phyloP scores from a whole-genome alignment of 2,113 vertebrate species.

The Eudyptes chrysolophus region DNA sequence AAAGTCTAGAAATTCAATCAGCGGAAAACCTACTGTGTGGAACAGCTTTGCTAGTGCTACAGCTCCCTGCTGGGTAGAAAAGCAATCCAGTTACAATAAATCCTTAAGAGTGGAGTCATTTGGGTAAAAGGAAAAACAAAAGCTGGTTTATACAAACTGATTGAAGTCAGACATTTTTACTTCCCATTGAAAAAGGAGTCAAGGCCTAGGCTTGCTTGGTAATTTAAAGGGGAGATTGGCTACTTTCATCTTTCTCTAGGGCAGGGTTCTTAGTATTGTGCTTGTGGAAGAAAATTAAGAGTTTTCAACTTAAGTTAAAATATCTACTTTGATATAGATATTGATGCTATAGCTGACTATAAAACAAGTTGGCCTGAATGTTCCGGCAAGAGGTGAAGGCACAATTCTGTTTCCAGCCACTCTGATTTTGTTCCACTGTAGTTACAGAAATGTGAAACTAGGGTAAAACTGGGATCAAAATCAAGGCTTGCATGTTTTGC shows the following conservation, averaged over 20 bases:
- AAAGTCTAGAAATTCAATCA: slow-evolving; percentile 74
- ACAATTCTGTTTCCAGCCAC: neutral
- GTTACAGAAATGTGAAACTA: slow-evolving; percentile 15
- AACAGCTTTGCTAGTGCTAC: slow-evolving; percentile 69
- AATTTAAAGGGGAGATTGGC: slow-evolving; percentile 63
- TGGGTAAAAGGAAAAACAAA: slow-evolving; percentile 75
- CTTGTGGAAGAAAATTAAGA: slow-evolving; percentile 33
- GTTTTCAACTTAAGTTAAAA: slow-evolving; percentile 45
- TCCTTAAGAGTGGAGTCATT: slow-evolving; percentile 74
- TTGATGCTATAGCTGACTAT: neutral
- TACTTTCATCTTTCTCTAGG: slow-evolving; percentile 64
- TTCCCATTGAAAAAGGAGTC: slow-evolving; percentile 69
- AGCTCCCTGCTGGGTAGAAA: slow-evolving; percentile 73
- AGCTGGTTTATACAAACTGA: slow-evolving; percentile 73
- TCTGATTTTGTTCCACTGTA: neutral
- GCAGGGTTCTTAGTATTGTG: slow-evolving; percentile 39
- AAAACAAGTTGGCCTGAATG: neutral
- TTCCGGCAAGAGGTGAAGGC: neutral
- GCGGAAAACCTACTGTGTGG: slow-evolving; percentile 68
- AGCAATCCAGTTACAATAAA: slow-evolving; percentile 76
- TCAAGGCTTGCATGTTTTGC: slow-evolving; percentile 27
- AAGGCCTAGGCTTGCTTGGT: slow-evolving; percentile 44
- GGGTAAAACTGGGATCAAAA: slow-evolving; percentile 25
- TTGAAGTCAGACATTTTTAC: slow-evolving; percentile 71
- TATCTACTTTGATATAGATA: neutral